Percentiles rank a stretch among this genome's conserved stretches.
These are phyloP conservation scores for Anhinga anhinga DNA, from an alignment of 2,113 vertebrate species.

Conservation along the genomic window DNA sequence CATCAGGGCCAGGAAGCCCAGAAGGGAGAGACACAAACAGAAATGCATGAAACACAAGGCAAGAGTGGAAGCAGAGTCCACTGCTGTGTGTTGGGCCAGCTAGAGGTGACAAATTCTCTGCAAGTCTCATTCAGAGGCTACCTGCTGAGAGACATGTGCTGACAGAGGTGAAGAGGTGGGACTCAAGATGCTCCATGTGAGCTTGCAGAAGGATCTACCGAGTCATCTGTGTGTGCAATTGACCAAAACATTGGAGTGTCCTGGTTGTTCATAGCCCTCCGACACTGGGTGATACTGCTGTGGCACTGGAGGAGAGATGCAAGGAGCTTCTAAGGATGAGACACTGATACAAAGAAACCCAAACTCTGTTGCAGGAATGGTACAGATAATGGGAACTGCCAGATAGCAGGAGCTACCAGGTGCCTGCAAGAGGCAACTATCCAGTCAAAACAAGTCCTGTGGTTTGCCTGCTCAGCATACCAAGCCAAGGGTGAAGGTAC, in stretches of 20 bases:
- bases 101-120: background rate
- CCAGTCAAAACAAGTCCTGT: too few species aligned
- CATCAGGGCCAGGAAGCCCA: background rate
- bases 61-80: background rate
- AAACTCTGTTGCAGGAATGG: too few species aligned
- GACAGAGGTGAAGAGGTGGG: background rate
- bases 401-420: too few species aligned
- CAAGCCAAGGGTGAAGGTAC: too few species aligned
- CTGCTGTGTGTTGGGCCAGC: background rate
- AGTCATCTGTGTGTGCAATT: background rate
- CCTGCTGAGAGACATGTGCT: background rate
- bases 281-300: background rate
- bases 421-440: too few species aligned
- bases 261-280: background rate
- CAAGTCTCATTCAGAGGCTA: background rate
- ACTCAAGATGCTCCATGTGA: background rate
- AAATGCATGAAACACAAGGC: background rate
- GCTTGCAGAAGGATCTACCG: background rate
- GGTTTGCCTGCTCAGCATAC: too few species aligned
- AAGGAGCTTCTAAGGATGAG: background rate
- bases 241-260: background rate
- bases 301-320: background rate
- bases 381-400: too few species aligned
- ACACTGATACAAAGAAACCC: too few species aligned
- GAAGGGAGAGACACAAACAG: background rate